Base-by-base conservation (phyloP, 2,113 vertebrate genomes). In the Phoenicopterus ruber region DNA sequence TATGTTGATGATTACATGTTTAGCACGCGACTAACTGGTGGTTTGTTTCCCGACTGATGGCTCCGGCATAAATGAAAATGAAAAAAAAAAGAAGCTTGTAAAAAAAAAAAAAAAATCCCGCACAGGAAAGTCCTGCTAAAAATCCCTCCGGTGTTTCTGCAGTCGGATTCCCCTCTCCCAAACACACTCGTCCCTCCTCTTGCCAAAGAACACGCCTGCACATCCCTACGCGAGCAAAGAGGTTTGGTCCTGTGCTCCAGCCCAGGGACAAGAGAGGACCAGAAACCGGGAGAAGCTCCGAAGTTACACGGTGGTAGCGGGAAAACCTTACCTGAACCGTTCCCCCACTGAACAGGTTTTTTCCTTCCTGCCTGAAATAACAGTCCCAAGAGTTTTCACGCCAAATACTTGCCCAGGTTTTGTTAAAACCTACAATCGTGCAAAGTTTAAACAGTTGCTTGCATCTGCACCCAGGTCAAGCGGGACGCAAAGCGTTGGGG, bases 381-480 rank as follows among this genome's bases (percentile, higher is more conserved):
- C 38, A 49, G 38, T 18, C 17, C 63, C 71, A 19, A 6, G 1
- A 12, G 17, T 16, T 57, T 44, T 29, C 17, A 38, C 4, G 19
- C 34, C 50, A 36, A 36, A 44, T 2, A 19, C n/a, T 7, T 7
- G 3, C 26, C 44, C 40, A 32, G 40, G 8, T 3, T 11, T 59
- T n/a, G 24, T 14, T 20, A n/a, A 40, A 55, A 40, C 6, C 29
- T 44, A 3, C 4, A 8, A 9, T 1, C 2, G 1, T 13, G 36
- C 10, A 6, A 61, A 14, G 80, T 28, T 44, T 18, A 21, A 73
- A 25, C 9, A 11, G 26, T 31, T 38, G 18, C 24, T 54, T 18
- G 21, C 40, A 26, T 4, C 20, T 5, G 34, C n/a, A 38, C 19
- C 12, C 36, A n/a, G 49, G 20, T 28, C 28, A 32, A 38, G 20